These are phyloP conservation scores for Sus scrofa DNA, from an alignment of 2,113 vertebrate species.

Conservation along the genomic window DNA sequence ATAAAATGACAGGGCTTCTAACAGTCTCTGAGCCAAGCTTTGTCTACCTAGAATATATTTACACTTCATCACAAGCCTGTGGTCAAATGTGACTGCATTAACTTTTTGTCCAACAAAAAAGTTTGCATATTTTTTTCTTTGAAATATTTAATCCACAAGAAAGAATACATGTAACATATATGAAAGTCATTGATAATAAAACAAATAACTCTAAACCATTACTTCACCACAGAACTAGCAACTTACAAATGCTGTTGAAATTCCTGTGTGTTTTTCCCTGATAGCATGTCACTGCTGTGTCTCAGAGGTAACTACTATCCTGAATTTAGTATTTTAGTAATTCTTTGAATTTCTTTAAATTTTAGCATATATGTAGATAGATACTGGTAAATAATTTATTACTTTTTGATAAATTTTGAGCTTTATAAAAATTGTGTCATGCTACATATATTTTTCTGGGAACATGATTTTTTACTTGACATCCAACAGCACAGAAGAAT, in stretches of 20 bases:
- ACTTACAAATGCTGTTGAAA: constrained; percentile 35
- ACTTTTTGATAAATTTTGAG: not conserved
- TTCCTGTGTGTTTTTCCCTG: not conserved
- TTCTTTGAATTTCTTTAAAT: not conserved
- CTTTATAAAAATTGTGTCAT: not conserved
- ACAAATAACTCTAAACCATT: not conserved
- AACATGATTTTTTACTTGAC: not conserved
- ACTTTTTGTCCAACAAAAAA: not conserved
- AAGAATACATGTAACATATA: not conserved
- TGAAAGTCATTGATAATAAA: constrained; percentile 27
- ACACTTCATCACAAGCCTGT: not conserved
- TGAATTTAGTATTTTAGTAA: constrained; percentile 27
- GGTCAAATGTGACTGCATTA: constrained; percentile 43
- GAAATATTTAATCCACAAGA: not conserved
- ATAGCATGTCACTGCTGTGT: not conserved
- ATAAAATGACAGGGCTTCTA: constrained; percentile 46
- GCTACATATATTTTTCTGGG: not conserved
- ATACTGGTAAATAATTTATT: not conserved
- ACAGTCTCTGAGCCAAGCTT: constrained; percentile 45
- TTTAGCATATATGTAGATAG: not conserved
- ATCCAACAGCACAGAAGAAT: no score
- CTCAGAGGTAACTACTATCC: not conserved
- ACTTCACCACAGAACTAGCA: not conserved
- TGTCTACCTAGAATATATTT: constrained; percentile 30
- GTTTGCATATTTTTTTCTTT: not conserved